A percentile compares a stretch with the other conserved stretches of the same genome.
These are phyloP conservation scores for Asteroscopus sphinx DNA, from an alignment of 2,888 invertebrate genomes.

Conservation along the genomic window DNA sequence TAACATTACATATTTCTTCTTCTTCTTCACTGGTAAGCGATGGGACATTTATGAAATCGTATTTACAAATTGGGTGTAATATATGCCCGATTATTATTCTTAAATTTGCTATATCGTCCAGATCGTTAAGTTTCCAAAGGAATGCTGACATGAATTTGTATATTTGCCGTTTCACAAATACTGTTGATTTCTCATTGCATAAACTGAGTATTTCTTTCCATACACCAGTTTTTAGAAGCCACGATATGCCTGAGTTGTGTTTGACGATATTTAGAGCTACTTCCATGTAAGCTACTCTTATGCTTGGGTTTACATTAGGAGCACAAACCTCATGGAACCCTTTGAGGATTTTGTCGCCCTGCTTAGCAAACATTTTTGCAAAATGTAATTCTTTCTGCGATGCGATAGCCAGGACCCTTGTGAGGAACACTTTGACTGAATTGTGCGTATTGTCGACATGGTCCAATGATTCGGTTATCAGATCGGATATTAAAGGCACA, in stretches of 20 bases:
- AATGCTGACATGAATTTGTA: slow-evolving; percentile 91
- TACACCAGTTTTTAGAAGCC: slow-evolving; percentile 90
- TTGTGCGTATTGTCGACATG: slow-evolving; percentile 68
- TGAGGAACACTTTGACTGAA: slow-evolving; percentile 90
- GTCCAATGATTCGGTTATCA: slow-evolving; percentile 70
- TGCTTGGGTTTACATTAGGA: slow-evolving; percentile 87
- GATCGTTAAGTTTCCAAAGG: slow-evolving; percentile 88
- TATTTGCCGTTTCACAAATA: slow-evolving; percentile 92
- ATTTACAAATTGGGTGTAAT: slow-evolving; percentile 89
- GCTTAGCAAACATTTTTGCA: slow-evolving; percentile 85
- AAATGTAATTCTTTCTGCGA: slow-evolving; percentile 90
- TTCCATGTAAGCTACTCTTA: slow-evolving; percentile 92
- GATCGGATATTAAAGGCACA: slow-evolving; percentile 71
- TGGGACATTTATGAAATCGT: slow-evolving; percentile 85
- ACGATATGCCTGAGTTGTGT: slow-evolving; percentile 91
- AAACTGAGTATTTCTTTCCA: slow-evolving; percentile 92
- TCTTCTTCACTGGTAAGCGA: slow-evolving; percentile 85
- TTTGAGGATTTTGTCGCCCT: slow-evolving; percentile 66
- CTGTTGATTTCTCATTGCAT: slow-evolving; percentile 91
- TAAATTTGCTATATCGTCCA: slow-evolving; percentile 84
- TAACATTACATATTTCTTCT: slow-evolving; percentile 84
- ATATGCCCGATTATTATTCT: slow-evolving; percentile 89
- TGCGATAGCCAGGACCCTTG: slow-evolving; percentile 91
- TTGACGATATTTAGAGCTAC: slow-evolving; percentile 90
- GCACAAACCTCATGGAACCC: slow-evolving; percentile 71